Evolutionary conservation across 2,888 invertebrate genomes (phyloP).

Genomic region (Lochmaea crataegi): DNA sequence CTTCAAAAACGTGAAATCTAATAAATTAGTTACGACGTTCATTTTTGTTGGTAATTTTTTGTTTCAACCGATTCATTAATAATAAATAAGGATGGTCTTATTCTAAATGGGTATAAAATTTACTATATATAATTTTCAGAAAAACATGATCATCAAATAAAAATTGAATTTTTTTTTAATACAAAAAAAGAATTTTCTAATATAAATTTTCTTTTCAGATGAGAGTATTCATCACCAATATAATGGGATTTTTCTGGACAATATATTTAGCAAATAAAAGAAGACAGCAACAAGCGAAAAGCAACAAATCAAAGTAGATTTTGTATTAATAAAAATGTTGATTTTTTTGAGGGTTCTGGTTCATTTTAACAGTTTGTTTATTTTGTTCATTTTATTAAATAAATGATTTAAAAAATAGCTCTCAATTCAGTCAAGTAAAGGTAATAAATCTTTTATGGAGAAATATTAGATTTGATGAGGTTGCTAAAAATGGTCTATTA

Average conservation of each 20-base stretch:
- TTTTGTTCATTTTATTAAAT: background rate
- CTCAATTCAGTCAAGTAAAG: no score
- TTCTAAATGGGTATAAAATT: no score
- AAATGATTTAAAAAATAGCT: background rate
- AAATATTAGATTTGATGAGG: no score
- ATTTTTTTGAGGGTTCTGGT: constrained; percentile 16
- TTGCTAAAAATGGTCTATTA: no score
- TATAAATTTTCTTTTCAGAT: constrained; percentile 69
- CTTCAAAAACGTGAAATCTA: no score
- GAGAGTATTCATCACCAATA: constrained; percentile 77
- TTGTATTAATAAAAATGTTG: background rate
- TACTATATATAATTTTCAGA: no score
- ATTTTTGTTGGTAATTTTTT: no score
- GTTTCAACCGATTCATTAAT: no score
- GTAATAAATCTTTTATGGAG: no score
- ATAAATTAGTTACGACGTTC: no score
- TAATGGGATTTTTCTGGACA: constrained; percentile 84
- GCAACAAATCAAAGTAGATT: constrained; percentile 34
- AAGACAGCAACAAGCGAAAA: constrained; percentile 65
- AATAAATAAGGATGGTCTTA: no score
- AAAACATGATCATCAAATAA: no score
- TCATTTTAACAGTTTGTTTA: constrained; percentile 2
- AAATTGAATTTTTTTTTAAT: background rate
- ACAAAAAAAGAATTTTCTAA: background rate
- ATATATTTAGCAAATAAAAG: constrained; percentile 79